Evolutionary conservation across 2,113 vertebrate species (phyloP).

Genomic region (Cygnus atratus): DNA sequence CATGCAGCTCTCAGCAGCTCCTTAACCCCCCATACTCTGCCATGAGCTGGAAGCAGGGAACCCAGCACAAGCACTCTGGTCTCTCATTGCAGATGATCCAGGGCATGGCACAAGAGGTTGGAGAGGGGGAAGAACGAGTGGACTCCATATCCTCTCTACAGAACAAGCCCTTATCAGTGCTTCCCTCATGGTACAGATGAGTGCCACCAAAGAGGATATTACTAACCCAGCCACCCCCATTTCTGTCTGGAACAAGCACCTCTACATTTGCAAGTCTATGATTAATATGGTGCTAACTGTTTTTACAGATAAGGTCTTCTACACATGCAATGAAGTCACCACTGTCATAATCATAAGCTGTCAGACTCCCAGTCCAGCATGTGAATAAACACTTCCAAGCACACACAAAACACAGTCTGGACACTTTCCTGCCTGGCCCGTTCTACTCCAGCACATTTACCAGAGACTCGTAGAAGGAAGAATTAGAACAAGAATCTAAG

Average conservation of each 20-base stretch:
- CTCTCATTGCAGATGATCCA: background rate
- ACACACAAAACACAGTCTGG: background rate
- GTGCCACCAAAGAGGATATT: background rate
- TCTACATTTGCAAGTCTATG: background rate
- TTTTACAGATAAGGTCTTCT: background rate
- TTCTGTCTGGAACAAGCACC: background rate
- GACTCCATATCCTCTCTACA: background rate
- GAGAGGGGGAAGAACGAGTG: background rate
- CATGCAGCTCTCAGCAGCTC: background rate
- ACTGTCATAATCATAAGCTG: background rate
- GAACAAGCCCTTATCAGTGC: background rate
- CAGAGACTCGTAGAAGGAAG: background rate
- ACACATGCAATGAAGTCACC: background rate
- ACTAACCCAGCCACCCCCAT: background rate
- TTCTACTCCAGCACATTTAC: background rate
- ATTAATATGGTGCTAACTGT: background rate
- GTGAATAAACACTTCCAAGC: background rate
- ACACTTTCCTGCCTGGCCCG: background rate
- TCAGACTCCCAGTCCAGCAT: background rate
- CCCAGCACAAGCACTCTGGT: background rate
- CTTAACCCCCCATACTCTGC: background rate
- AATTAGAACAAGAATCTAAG: background rate
- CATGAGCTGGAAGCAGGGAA: background rate
- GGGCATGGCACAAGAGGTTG: background rate
- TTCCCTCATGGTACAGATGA: background rate